Conservation (phyloP, 2,113 vertebrate species). For the Aphyosemion australe region DNA sequence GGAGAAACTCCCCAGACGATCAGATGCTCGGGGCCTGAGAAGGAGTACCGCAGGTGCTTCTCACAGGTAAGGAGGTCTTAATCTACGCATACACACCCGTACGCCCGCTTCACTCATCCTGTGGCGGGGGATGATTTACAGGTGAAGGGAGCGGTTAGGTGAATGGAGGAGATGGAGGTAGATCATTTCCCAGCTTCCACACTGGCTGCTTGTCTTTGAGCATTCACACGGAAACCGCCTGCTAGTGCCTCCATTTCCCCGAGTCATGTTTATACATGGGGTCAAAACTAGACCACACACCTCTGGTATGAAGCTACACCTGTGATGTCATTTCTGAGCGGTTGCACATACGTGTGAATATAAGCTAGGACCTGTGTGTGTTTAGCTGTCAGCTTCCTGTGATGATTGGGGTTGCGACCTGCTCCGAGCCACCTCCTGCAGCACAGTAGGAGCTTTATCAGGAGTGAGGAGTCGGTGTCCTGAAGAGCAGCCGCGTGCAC, state of each 20-base stretch:
- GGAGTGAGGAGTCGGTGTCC: conserved; percentile 14
- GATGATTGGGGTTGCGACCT: conserved; percentile 43
- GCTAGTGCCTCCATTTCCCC: not conserved
- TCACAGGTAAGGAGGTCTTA: conserved; percentile 68
- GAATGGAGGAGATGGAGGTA: conserved; percentile 11
- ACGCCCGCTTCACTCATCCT: not conserved
- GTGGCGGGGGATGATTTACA: conserved; percentile 10
- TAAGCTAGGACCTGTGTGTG: conserved; percentile 2
- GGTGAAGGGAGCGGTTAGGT: no score
- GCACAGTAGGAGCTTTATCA: conserved; percentile 25
- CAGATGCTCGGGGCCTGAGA: conserved; percentile 71
- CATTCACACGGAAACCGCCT: conserved; percentile 50
- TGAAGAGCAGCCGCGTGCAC: conserved; percentile 22
- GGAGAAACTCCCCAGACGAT: conserved; percentile 39
- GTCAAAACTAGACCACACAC: conserved; percentile 40
- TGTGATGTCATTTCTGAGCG: conserved; percentile 1
- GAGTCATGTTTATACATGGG: conserved; percentile 26
- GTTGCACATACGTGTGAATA: conserved; percentile 4
- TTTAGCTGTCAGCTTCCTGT: not conserved
- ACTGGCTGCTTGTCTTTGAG: conserved; percentile 55
- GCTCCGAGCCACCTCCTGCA: conserved; percentile 13
- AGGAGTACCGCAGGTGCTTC: conserved; percentile 75
- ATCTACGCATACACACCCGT: not conserved
- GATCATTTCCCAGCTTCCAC: conserved; percentile 47
- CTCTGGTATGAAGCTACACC: conserved; percentile 23